A percentile compares a stretch with the other conserved stretches of the same genome.
These are phyloP conservation scores for Eilema griseolum DNA, from an alignment of 2,888 invertebrate genomes.

Conservation along the genomic window DNA sequence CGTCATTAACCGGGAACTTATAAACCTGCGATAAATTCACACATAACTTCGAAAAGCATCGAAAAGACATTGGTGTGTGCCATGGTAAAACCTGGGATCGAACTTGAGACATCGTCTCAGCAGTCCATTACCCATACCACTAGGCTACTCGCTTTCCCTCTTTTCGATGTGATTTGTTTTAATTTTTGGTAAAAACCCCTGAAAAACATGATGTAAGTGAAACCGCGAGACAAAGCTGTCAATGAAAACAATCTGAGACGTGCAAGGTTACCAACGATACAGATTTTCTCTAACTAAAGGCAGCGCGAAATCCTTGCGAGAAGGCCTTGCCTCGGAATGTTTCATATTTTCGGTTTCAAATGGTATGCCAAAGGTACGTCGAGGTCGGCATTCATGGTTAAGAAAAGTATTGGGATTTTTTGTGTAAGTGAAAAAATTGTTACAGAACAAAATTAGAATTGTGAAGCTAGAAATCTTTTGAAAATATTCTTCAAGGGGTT, in stretches of 20 bases:
- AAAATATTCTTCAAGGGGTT: neutral
- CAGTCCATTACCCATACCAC: too few relatives aligned
- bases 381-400: slow-evolving; percentile 8
- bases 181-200: too few relatives aligned
- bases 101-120: too few relatives aligned
- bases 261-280: neutral
- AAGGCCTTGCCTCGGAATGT: neutral
- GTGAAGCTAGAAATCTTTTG: neutral
- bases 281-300: neutral
- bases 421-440: slow-evolving; percentile 10
- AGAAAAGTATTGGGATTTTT: slow-evolving; percentile 19
- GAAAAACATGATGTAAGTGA: neutral
- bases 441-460: slow-evolving; percentile 11
- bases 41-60: too few relatives aligned
- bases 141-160: too few relatives aligned
- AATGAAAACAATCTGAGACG: neutral
- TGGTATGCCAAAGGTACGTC: slow-evolving; percentile 7
- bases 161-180: too few relatives aligned
- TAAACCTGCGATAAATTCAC: too few relatives aligned
- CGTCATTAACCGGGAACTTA: too few relatives aligned
- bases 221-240: neutral
- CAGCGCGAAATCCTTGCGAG: neutral
- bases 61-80: too few relatives aligned
- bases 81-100: too few relatives aligned
- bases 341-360: slow-evolving; percentile 12